A percentile compares a stretch with the other conserved stretches of the same genome.
These are phyloP conservation scores for Drosophila pallidifrons DNA, from an alignment of 1,140 invertebrate species.

Conservation along the genomic window DNA sequence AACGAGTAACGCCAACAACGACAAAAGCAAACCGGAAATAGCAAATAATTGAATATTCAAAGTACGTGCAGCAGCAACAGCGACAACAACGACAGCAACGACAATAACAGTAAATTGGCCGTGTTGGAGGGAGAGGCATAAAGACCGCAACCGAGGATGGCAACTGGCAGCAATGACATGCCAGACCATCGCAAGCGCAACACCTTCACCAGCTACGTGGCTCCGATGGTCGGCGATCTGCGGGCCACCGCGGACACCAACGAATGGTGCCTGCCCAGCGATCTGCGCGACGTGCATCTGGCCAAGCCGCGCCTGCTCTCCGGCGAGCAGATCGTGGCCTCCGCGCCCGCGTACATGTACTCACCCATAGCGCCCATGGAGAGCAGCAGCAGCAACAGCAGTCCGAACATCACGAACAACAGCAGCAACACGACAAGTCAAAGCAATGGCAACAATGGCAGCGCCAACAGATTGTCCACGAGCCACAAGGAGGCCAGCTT, in stretches of 20 bases:
- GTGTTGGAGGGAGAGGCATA: background rate
- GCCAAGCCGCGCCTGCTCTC: constrained; percentile 68
- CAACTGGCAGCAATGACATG: constrained; percentile 68
- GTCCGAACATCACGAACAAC: constrained; percentile 2
- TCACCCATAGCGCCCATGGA: constrained; percentile 70
- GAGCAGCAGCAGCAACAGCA: constrained; percentile 23
- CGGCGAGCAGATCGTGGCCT: constrained; percentile 76
- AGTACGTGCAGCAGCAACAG: constrained; percentile 44
- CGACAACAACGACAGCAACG: background rate
- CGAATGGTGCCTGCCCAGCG: constrained; percentile 78
- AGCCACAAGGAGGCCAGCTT: constrained; percentile 64
- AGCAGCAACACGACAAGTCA: background rate
- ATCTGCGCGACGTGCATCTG: constrained; percentile 74
- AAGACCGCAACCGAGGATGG: constrained; percentile 54
- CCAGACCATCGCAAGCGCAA: constrained; percentile 78
- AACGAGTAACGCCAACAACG: constrained; percentile 1
- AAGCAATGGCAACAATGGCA: background rate
- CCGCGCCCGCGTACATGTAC: constrained; percentile 80
- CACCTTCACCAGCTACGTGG: constrained; percentile 83
- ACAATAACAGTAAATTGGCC: constrained; percentile 1
- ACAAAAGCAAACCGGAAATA: constrained; percentile 60
- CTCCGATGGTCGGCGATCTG: constrained; percentile 69
- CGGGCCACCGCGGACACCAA: constrained; percentile 64
- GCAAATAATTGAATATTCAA: constrained; percentile 76
- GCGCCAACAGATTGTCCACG: background rate